Base-by-base conservation (phyloP, 2,113 vertebrate genomes). In the Oriolus oriolus region DNA sequence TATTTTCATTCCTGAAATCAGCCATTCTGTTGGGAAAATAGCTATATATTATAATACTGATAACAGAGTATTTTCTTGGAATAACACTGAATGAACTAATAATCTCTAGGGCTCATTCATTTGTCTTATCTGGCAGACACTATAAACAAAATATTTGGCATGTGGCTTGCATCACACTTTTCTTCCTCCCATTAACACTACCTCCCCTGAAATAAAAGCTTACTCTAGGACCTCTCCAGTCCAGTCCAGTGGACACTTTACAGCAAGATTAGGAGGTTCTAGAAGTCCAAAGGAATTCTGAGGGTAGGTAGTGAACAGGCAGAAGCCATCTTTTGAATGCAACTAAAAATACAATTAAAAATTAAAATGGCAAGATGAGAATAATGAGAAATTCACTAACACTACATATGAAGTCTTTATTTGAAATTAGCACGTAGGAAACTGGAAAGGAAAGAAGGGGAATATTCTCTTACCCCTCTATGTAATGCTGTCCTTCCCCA, bases 401-500 rank as follows among this genome's bases (percentile, higher is more conserved):
- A 18, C 13, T 64, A 74, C 18, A 12, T 37, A 79, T 28, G 37
- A 75, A 54, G 30, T 28, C n/a, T 61, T 41, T 65, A 45, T 53
- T 57, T 78, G 20, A 90, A 86, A 80, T 89, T 11, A 61, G 1
- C 22, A 30, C 1, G 30, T 16, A 49, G 31, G 44, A 50, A 61
- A 70, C 28, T 13, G 35, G 26, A 59, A 82, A 94, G 31, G 35
- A 77, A 50, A 71, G 64, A 44, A 57, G 33, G 75, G 10, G 17
- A 45, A 37, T 50, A 77, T 39, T 57, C 37, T 60, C 99, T 99
- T 96, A 99, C 99, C 98, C 99, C 99, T 97, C 99, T 98, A 68
- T 99, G 99, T 37, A 99, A 95, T 9, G 99, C 99, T 9, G 99
- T 99, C 97, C 99, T 98, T 96, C 99, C 99, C 98, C 99, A 99